Percentiles rank a stretch among this genome's conserved stretches.
These are phyloP conservation scores for Gymnorhina tibicen DNA, from an alignment of 2,113 vertebrate species.

Conservation along the genomic window DNA sequence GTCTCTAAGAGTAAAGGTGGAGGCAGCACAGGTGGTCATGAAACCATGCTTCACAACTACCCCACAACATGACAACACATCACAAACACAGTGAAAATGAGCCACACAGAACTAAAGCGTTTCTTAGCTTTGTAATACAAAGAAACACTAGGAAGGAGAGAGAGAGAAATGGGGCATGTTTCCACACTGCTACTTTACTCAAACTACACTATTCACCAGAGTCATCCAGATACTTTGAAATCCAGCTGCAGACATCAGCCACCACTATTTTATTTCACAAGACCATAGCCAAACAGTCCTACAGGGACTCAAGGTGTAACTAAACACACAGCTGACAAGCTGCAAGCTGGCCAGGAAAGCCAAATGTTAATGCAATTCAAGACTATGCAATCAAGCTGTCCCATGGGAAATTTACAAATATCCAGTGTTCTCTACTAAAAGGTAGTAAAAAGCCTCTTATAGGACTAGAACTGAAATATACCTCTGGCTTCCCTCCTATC, in stretches of 20 bases:
- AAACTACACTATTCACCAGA: neutral
- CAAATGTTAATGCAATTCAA: neutral
- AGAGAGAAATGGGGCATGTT: neutral
- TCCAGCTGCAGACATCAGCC: neutral
- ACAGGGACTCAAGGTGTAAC: neutral
- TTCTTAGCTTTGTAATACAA: neutral
- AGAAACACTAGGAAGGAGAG: neutral
- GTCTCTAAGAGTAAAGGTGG: neutral
- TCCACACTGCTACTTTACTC: neutral
- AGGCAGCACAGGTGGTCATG: accelerated
- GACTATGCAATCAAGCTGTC: neutral
- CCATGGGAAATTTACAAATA: neutral
- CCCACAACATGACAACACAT: neutral
- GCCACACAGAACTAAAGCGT: neutral
- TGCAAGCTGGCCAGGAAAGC: neutral
- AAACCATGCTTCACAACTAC: neutral
- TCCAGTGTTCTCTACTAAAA: neutral
- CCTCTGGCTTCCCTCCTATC: neutral
- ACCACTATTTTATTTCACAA: neutral
- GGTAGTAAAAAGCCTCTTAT: neutral
- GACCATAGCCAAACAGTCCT: neutral
- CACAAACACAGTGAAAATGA: neutral
- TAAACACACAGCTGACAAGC: neutral
- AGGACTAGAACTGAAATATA: neutral
- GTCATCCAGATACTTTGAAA: neutral